Percentiles rank a stretch among this genome's conserved stretches.
Conservation (phyloP, 53 echinoderm and acorn worm genomes). For the Holothuria scabra region DNA sequence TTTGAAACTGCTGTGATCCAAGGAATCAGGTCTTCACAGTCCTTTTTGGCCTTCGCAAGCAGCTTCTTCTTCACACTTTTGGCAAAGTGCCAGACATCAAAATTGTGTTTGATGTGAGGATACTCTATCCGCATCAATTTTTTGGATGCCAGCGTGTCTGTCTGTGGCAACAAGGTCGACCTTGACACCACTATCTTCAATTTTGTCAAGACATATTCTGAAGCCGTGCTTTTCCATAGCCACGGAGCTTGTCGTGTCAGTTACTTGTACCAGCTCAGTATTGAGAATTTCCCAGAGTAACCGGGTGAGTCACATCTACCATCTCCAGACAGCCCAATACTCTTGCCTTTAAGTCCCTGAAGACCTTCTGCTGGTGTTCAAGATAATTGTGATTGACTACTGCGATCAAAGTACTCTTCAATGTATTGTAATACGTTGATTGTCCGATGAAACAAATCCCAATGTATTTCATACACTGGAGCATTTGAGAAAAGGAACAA, state of each 20-base stretch:
- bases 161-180: conserved; percentile 46
- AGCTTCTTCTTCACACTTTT: conserved; percentile 52
- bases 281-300: conserved; percentile 42
- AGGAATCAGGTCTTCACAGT: conserved; percentile 1
- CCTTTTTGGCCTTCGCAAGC: conserved; percentile 47
- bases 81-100: conserved; percentile 57
- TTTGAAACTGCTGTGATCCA: conserved; percentile 25
- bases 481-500: conserved; percentile 9
- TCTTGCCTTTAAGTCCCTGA: background rate
- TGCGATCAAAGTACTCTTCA: background rate
- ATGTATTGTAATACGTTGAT: background rate
- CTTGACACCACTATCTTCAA: conserved; percentile 11
- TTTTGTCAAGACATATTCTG: conserved; percentile 8
- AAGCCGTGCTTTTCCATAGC: conserved; percentile 64
- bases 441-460: conserved; percentile 20
- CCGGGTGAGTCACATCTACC: conserved; percentile 61
- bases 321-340: conserved; percentile 44
- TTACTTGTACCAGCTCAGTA: conserved; percentile 44
- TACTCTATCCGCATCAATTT: conserved; percentile 24
- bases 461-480: background rate
- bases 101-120: conserved; percentile 41
- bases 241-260: conserved; percentile 46
- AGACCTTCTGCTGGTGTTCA: background rate
- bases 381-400: conserved; percentile 16
- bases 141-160: conserved; percentile 50